phyloP scores from a whole-genome alignment of 2,888 invertebrate species.

The Lypha dubia region DNA sequence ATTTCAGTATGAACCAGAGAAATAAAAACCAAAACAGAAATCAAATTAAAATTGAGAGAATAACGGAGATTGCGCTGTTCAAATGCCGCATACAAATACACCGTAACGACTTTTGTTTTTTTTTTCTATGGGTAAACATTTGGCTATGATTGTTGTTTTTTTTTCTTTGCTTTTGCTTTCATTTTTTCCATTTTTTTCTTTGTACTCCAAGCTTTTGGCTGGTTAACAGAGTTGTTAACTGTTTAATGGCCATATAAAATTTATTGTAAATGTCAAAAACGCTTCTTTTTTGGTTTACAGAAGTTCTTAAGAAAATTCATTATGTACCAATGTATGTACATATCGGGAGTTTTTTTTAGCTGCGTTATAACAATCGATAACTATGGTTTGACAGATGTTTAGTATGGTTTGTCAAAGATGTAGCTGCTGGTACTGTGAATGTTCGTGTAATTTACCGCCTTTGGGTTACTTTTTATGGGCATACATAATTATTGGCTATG shows the following conservation, averaged over 20 bases:
- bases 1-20: conserved; percentile 1
- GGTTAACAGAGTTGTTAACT: conserved; percentile 65
- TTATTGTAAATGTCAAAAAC: not conserved
- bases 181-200: not conserved
- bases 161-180: conserved; percentile 34
- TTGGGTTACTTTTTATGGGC: too few relatives aligned
- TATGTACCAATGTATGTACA: not conserved
- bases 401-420: too few relatives aligned
- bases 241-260: conserved; percentile 12
- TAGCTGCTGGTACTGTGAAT: too few relatives aligned
- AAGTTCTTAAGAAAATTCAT: not conserved
- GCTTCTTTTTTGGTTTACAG: conserved; percentile 18
- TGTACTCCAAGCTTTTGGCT: conserved; percentile 56
- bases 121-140: conserved; percentile 60
- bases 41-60: conserved; percentile 54
- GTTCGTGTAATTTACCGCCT: too few relatives aligned
- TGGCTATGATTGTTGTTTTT: conserved; percentile 51
- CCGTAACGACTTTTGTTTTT: conserved; percentile 46
- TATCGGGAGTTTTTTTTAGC: too few relatives aligned
- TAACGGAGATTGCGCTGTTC: conserved; percentile 71
- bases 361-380: too few relatives aligned
- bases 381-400: too few relatives aligned
- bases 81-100: conserved; percentile 72
- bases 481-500: too few relatives aligned
- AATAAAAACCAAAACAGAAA: conserved; percentile 59